Percentiles rank a stretch among this genome's conserved stretches.
Conservation (phyloP, 1,140 invertebrate genomes). For the Drosophila pseudoananassae region DNA sequence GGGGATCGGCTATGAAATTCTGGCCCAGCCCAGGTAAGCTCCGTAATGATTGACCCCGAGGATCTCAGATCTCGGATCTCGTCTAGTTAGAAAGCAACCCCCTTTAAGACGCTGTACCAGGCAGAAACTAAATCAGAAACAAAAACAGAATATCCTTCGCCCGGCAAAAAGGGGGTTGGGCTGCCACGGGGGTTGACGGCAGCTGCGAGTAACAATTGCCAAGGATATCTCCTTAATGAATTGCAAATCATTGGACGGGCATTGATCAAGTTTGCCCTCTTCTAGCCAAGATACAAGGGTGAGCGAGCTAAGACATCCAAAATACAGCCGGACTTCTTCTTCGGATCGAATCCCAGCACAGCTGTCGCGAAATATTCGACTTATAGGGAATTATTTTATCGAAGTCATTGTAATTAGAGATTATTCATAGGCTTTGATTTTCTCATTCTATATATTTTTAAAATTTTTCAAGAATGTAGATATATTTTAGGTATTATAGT, state of each 20-base stretch:
- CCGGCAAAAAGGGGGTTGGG: slow-evolving; percentile 31
- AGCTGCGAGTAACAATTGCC: slow-evolving; percentile 45
- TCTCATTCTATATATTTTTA: background rate
- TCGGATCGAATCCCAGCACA: slow-evolving; percentile 5
- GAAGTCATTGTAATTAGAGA: background rate
- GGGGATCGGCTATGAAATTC: slow-evolving; percentile 14
- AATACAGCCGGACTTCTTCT: slow-evolving; percentile 13
- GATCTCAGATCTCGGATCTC: background rate
- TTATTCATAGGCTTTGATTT: background rate
- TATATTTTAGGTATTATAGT: too few relatives aligned
- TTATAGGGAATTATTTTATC: background rate
- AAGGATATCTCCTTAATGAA: slow-evolving; percentile 50
- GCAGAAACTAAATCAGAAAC: slow-evolving; percentile 18
- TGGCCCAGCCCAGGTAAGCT: slow-evolving; percentile 33
- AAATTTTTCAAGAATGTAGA: too few relatives aligned
- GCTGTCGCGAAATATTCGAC: slow-evolving; percentile 7
- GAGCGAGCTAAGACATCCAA: slow-evolving; percentile 29
- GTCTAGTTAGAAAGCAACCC: slow-evolving; percentile 26
- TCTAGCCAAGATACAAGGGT: slow-evolving; percentile 26
- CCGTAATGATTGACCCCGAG: slow-evolving; percentile 44
- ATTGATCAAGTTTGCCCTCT: slow-evolving; percentile 42
- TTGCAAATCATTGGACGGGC: slow-evolving; percentile 49
- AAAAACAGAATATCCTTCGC: slow-evolving; percentile 9
- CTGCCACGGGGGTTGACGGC: slow-evolving; percentile 38
- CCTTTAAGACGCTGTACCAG: slow-evolving; percentile 35